Percentiles rank a stretch among this genome's conserved stretches.
phyloP scores from a whole-genome alignment of 2,797 vertebrate genomes.

The Sebastes nivosus region DNA sequence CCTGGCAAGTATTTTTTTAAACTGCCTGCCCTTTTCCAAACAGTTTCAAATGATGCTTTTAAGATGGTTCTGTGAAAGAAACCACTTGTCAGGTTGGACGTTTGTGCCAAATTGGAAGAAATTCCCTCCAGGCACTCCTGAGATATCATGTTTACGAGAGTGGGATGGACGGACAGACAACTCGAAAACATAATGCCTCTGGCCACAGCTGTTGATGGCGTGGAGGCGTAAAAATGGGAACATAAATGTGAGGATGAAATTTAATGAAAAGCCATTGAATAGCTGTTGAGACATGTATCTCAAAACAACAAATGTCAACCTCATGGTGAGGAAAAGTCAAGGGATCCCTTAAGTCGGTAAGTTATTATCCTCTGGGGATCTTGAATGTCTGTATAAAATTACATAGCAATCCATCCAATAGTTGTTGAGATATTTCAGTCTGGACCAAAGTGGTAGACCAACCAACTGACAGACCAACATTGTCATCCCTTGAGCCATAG shows the following conservation, averaged over 20 bases:
- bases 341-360: not conserved
- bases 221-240: not conserved
- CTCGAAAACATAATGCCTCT: not conserved
- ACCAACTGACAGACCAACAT: not conserved
- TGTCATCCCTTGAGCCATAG: not conserved
- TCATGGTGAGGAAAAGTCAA: not conserved
- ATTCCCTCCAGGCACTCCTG: not conserved
- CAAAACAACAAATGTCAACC: not conserved
- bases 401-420: not conserved
- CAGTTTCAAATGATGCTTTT: not conserved
- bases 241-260: not conserved
- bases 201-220: not conserved
- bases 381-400: not conserved
- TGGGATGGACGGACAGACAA: not conserved
- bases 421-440: not conserved
- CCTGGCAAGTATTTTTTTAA: too few relatives aligned
- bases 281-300: not conserved
- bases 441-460: not conserved
- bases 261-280: not conserved
- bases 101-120: too few relatives aligned
- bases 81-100: not conserved
- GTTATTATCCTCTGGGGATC: not conserved
- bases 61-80: not conserved
- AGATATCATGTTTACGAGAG: not conserved
- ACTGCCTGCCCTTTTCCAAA: too few relatives aligned